Evolutionary conservation across 2,113 vertebrate genomes (phyloP), one percentile per base, ranked within the genome.

Genomic region (Eretmochelys imbricata): DNA sequence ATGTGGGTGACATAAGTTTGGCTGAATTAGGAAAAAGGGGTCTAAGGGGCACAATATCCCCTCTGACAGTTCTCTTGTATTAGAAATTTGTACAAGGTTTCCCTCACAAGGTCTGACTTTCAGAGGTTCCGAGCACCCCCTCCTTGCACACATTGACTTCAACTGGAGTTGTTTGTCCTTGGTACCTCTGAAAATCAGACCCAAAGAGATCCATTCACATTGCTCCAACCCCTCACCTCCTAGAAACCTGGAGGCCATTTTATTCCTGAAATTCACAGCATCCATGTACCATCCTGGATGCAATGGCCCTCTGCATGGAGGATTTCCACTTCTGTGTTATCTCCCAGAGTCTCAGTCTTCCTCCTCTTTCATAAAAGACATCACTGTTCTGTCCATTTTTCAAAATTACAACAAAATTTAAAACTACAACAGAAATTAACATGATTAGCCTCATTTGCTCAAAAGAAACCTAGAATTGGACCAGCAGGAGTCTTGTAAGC

Each of bases 371-470:
- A 17, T 59, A n/a, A 11, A 27, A 89, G 54, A 42, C 75, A 16
- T 35, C 81, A 53, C 51, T 92, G 65, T 62, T 62, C 55, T 92
- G 87, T 31, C 29, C 14, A 72, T 3, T n/a, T 76, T 93, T 93
- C n/a, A 90, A 89, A 91, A 88, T 85, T 79, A 42, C 17, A 27
- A 20, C 3, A 72, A n/a, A 46, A 84, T 49, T 89, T 93, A 76
- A 93, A 90, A 82, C 16, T 20, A 82, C 42, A 82, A 27, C 22
- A 83, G 50, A 91, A 48, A 42, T 25, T 17, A 69, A 7, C 42
- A 3, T 0, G 0, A n/a, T 89, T 57, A 84, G 78, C 72, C 42
- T 0, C 5, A 87, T 54, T 1, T 85, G 5, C 11, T 84, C 38
- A 38, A 29, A 31, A 84, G 48, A 90, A 94, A 76, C 4, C 59